A percentile compares a stretch with the other conserved stretches of the same genome.
phyloP scores from a whole-genome alignment of 2,113 vertebrate species.

The Halcyon senegalensis region DNA sequence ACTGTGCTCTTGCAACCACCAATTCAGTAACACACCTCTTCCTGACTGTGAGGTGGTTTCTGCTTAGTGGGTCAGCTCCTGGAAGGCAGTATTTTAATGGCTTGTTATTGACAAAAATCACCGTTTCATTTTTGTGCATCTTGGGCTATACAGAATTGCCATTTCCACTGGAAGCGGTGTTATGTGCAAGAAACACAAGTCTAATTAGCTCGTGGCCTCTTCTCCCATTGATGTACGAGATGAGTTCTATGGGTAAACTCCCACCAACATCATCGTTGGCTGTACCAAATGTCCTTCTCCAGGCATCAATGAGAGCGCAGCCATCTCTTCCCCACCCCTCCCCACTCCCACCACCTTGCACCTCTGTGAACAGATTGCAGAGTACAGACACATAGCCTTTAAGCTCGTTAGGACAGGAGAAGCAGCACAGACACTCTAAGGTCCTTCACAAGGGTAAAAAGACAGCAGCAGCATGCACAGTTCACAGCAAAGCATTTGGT shows the following conservation, averaged over 20 bases:
- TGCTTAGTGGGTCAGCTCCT: background rate
- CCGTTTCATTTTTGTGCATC: slow-evolving; percentile 14
- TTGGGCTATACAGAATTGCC: slow-evolving; percentile 59
- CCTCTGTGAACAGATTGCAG: background rate
- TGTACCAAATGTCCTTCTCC: background rate
- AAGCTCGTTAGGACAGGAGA: background rate
- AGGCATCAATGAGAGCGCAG: slow-evolving; percentile 10
- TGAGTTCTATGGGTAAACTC: slow-evolving; percentile 12
- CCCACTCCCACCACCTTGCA: background rate
- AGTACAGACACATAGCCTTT: background rate
- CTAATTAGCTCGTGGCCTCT: background rate
- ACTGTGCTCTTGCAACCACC: background rate
- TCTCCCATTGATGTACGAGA: background rate
- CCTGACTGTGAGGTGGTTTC: background rate
- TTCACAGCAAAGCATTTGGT: slow-evolving; percentile 3
- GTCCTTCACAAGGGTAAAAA: background rate
- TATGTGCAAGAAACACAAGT: background rate
- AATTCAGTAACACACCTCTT: background rate
- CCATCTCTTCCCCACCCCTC: background rate
- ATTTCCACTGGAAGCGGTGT: slow-evolving; percentile 22
- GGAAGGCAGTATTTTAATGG: background rate
- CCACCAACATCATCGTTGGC: background rate
- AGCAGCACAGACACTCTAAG: background rate
- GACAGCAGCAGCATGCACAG: slow-evolving; percentile 24
- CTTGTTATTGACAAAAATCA: background rate